Evolutionary conservation across 2,797 vertebrate species (phyloP), one percentile per base, ranked within the genome.

Genomic region (Bufotes viridis): DNA sequence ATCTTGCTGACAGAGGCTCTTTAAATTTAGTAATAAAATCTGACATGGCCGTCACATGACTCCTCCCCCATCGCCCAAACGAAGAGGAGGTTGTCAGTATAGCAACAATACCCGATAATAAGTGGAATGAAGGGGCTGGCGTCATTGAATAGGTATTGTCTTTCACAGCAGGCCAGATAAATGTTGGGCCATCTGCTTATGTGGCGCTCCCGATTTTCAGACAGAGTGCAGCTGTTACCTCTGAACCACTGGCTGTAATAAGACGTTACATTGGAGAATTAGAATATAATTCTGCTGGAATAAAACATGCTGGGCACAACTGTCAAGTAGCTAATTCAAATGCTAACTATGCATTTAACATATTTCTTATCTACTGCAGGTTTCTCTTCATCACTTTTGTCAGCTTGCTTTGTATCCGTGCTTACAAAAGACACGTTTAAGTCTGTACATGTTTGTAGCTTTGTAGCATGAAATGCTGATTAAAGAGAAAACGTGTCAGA

Each of bases 401-500:
- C 63, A 49, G 17, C 17, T 63, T 63, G 57, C 20, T 63, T 82
- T 74, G 42, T 82, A 75, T 82, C 82, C 12, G 42, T 65, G 58
- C 86, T 74, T 87, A 76, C 79, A 87, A 87, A 72, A 81, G 65
- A 80, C 83, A 79, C 22, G 61, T 82, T 87, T 63, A 72, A 74
- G 42, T 75, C 69, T 81, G 53, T 75, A 55, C 79, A 63, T 87
- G 58, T 65, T 75, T 82, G 58, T 74, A 82, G 26, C 70, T 75
- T 86, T 42, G 65, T 81, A 87, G 63, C 76, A 81, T 60, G 57
- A 65, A 24, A 58, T 70, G 18, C 85, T 80, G 79, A 87, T 87
- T 82, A 87, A 81, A 87, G 81, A 29, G 78, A 87, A 82, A 63
- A 55, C 17, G 79, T 87, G 67, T 87, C 86, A 87, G 79, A 82